These are phyloP conservation scores for Chelmon rostratus DNA, from an alignment of 2,797 vertebrate species.

Conservation along the genomic window DNA sequence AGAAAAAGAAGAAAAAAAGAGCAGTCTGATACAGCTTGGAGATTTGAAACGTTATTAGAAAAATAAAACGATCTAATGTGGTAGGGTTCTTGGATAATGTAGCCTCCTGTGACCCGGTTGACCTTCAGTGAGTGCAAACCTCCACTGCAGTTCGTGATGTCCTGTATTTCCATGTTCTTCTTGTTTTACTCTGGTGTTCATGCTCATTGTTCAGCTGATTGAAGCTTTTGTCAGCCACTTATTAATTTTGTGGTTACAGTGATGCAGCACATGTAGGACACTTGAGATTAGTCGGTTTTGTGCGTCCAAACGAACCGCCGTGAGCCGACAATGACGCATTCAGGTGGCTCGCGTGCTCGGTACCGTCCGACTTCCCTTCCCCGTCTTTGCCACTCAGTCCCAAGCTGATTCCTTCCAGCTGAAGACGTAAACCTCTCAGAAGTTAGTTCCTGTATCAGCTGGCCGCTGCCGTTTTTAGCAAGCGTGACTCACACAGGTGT, in stretches of 20 bases:
- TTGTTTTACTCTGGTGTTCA: not conserved
- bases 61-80: constrained; percentile 3
- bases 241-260: too few relatives aligned
- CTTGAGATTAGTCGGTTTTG: not conserved
- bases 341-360: not conserved
- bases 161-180: not conserved
- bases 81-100: not conserved
- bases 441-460: not conserved
- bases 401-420: not conserved
- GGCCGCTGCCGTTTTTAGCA: not conserved
- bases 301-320: not conserved
- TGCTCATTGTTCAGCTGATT: not conserved
- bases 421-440: not conserved
- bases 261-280: not conserved
- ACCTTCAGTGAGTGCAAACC: not conserved
- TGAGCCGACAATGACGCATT: not conserved
- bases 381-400: not conserved
- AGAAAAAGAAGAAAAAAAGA: not conserved
- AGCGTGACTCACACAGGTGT: not conserved
- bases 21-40: not conserved
- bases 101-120: not conserved
- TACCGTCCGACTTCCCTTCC: not conserved
- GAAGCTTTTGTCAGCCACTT: not conserved
- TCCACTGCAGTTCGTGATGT: not conserved
- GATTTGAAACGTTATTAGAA: not conserved